Conservation (phyloP, 2,113 vertebrate genomes). For the Leucopternis melanops region DNA sequence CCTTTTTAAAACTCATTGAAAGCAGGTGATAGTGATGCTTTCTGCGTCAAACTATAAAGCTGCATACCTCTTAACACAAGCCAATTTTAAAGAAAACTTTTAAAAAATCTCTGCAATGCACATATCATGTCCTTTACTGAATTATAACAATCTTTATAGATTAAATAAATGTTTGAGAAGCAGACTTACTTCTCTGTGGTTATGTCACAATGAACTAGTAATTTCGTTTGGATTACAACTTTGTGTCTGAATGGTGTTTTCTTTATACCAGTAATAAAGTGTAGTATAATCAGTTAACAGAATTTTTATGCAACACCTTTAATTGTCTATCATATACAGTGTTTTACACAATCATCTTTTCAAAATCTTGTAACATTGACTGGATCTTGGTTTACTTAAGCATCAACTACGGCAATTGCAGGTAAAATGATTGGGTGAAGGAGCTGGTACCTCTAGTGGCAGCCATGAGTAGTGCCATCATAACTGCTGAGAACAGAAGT, state of each 20-base stretch:
- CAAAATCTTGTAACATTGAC: not conserved
- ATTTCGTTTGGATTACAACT: not conserved
- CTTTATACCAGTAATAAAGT: not conserved
- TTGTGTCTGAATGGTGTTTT: fast-evolving
- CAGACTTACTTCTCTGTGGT: not conserved
- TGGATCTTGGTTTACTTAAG: not conserved
- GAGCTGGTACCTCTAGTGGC: fast-evolving
- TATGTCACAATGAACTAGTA: not conserved
- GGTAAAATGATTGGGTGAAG: fast-evolving
- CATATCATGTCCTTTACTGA: not conserved
- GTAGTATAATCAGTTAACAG: not conserved
- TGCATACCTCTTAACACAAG: not conserved
- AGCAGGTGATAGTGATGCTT: not conserved
- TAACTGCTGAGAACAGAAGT: not conserved
- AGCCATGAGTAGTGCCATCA: not conserved
- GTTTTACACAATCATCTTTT: not conserved
- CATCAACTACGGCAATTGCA: not conserved
- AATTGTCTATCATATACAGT: not conserved
- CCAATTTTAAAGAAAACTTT: not conserved
- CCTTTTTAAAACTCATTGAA: not conserved
- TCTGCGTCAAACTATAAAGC: not conserved
- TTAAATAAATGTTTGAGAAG: not conserved
- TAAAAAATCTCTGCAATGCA: not conserved
- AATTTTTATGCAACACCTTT: not conserved
- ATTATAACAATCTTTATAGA: not conserved